Evolutionary conservation across 2,113 vertebrate species (phyloP).

Genomic region (Phyllopteryx taeniolatus): DNA sequence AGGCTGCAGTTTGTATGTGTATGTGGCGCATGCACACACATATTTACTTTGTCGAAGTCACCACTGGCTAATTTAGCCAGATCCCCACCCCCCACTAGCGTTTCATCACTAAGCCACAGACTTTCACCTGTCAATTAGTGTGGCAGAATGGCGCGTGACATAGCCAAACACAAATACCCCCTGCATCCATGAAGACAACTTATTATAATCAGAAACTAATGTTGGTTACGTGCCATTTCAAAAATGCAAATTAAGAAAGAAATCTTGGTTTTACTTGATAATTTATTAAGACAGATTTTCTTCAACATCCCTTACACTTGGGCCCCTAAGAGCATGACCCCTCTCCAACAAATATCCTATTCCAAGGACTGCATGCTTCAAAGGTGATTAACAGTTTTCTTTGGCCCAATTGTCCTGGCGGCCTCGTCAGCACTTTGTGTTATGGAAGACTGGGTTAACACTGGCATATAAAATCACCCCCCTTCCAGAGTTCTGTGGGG

Average conservation of each 20-base stretch:
- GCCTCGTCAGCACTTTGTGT: slow-evolving; percentile 30
- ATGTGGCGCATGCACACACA: too few species aligned
- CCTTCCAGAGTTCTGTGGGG: not conserved
- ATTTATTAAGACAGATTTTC: slow-evolving; percentile 31
- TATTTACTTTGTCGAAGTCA: too few species aligned
- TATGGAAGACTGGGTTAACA: slow-evolving; percentile 33
- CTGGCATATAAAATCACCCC: slow-evolving; percentile 29
- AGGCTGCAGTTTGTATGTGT: not conserved
- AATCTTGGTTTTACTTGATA: not conserved
- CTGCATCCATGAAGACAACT: not conserved
- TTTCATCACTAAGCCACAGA: too few species aligned
- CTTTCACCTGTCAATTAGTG: too few species aligned
- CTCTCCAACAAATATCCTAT: not conserved
- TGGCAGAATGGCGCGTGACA: too few species aligned
- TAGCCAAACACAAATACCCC: too few species aligned
- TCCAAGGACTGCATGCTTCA: not conserved
- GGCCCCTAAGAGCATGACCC: slow-evolving; percentile 16
- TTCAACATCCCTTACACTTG: slow-evolving; percentile 5
- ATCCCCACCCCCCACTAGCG: too few species aligned
- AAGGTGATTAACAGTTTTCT: slow-evolving; percentile 10
- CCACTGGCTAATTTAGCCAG: too few species aligned
- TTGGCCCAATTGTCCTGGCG: slow-evolving; percentile 27
- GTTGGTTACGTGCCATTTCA: not conserved
- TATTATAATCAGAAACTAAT: not conserved
- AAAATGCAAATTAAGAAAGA: not conserved